Conservation (phyloP, 2,797 vertebrate species). For the Allobates femoralis region DNA sequence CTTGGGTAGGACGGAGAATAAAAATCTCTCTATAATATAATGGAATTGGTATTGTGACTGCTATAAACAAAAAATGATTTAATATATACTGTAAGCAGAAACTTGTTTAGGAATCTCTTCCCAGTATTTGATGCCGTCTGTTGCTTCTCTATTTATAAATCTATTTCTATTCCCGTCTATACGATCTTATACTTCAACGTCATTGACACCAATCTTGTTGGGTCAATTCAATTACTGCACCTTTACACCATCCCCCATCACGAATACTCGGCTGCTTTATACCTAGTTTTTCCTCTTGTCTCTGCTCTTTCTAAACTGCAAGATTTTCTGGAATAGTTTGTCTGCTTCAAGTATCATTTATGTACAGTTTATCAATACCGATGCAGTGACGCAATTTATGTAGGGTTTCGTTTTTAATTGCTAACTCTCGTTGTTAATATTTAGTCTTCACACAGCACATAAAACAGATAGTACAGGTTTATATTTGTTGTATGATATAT, state of each 20-base stretch:
- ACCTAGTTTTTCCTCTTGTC: background rate
- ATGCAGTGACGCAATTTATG: background rate
- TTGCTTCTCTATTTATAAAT: slow-evolving; percentile 17
- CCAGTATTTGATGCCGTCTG: slow-evolving; percentile 21
- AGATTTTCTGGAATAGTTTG: background rate
- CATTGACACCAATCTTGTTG: slow-evolving; percentile 45
- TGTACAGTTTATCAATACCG: background rate
- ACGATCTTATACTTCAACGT: slow-evolving; percentile 24
- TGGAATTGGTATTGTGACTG: background rate
- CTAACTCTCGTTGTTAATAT: too few species aligned
- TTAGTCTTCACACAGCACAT: background rate
- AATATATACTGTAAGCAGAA: slow-evolving; percentile 8
- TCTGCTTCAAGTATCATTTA: background rate
- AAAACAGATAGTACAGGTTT: background rate
- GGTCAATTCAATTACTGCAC: slow-evolving; percentile 53
- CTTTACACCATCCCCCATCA: slow-evolving; percentile 22
- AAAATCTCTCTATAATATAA: background rate
- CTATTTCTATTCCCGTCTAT: slow-evolving; percentile 33
- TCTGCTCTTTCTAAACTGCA: background rate
- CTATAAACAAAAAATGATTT: background rate
- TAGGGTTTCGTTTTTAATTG: too few species aligned
- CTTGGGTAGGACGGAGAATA: background rate
- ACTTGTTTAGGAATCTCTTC: slow-evolving; percentile 16
- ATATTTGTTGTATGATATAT: too few species aligned
- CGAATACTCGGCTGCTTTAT: background rate